Evolutionary conservation across 2,888 invertebrate species (phyloP).

Genomic region (Trisateles emortualis): DNA sequence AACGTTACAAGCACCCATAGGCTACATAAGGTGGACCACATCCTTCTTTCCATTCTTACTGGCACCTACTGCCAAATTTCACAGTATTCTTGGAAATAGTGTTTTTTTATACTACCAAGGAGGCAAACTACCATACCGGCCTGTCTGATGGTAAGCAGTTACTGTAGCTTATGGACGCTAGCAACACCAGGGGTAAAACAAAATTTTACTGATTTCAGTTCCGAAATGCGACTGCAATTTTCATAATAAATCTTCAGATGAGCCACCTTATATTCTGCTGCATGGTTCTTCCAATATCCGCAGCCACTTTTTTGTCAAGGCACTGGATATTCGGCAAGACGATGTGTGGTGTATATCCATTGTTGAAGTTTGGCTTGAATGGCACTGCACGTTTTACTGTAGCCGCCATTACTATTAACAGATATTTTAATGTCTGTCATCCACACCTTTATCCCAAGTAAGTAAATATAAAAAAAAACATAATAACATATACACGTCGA

Average conservation of each 20-base stretch:
- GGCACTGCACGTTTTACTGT: constrained; percentile 93
- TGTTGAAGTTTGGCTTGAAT: constrained; percentile 90
- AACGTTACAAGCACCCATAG: too few relatives aligned
- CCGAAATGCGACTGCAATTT: constrained; percentile 93
- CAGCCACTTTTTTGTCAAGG: constrained; percentile 90
- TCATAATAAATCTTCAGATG: constrained; percentile 93
- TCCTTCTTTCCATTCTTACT: too few relatives aligned
- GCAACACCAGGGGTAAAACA: too few relatives aligned
- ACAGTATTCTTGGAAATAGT: too few relatives aligned
- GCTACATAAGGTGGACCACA: too few relatives aligned
- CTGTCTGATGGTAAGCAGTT: too few relatives aligned
- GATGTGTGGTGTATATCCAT: constrained; percentile 91
- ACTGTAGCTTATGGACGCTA: too few relatives aligned
- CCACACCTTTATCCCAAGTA: constrained; percentile 92
- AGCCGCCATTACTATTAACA: constrained; percentile 92
- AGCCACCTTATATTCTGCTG: constrained; percentile 93
- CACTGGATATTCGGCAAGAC: constrained; percentile 90
- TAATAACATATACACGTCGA: too few relatives aligned
- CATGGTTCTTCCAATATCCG: constrained; percentile 92
- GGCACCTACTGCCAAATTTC: too few relatives aligned
- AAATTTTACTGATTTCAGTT: constrained; percentile 86
- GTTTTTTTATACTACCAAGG: too few relatives aligned
- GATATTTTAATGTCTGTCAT: constrained; percentile 94
- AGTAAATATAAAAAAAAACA: too few relatives aligned
- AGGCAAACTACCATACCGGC: too few relatives aligned